Conservation (phyloP, 2,113 vertebrate species). For the Actinemys pallida region DNA sequence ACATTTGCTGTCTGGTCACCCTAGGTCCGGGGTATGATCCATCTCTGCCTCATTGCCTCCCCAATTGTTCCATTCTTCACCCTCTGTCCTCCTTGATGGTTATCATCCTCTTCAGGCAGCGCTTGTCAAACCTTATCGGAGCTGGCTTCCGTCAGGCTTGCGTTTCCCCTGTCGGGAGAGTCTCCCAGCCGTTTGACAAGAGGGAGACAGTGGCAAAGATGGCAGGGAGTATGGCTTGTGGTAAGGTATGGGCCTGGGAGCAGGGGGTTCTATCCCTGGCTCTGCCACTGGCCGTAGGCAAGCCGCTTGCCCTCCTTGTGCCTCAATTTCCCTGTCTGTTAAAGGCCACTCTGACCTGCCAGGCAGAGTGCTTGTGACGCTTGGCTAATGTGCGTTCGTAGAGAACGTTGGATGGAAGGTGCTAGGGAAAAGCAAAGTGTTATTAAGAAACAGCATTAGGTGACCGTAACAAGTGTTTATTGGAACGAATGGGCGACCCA, state of each 20-base stretch:
- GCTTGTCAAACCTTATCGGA: neutral
- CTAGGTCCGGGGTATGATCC: neutral
- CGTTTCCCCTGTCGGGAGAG: neutral
- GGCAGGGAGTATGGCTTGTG: neutral
- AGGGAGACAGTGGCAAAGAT: neutral
- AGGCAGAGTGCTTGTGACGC: neutral
- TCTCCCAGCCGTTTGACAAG: neutral
- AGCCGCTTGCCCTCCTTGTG: neutral
- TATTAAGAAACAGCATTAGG: neutral
- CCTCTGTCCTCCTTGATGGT: neutral
- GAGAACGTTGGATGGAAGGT: neutral
- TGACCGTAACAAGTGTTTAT: neutral
- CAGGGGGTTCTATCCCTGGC: neutral
- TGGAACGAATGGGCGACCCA: neutral
- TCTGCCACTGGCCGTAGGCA: neutral
- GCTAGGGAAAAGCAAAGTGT: neutral
- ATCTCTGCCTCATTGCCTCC: neutral
- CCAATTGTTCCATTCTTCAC: neutral
- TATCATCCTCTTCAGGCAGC: neutral
- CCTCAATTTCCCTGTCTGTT: neutral
- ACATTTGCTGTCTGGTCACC: too few species aligned
- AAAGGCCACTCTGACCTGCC: neutral
- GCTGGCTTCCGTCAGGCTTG: neutral
- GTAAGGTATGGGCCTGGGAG: neutral
- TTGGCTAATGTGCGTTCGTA: neutral